Percentiles rank a stretch among this genome's conserved stretches.
phyloP scores from a whole-genome alignment of 2,888 invertebrate genomes.

The Pogonocherus hispidulus region DNA sequence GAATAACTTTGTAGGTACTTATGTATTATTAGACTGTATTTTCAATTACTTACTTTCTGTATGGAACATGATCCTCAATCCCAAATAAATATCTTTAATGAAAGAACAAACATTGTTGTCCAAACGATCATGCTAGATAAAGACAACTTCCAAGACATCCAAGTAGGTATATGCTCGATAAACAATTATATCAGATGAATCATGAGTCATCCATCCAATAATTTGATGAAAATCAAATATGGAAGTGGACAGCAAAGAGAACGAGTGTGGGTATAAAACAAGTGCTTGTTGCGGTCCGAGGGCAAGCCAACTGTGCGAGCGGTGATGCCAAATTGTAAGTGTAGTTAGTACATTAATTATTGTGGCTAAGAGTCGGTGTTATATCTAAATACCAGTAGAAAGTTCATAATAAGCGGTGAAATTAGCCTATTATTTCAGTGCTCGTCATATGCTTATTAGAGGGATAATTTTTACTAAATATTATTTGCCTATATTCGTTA shows the following conservation, averaged over 20 bases:
- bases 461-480: too few relatives aligned
- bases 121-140: not conserved
- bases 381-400: not conserved
- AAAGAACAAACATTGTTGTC: too few relatives aligned
- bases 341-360: not conserved
- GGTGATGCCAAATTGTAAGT: not conserved
- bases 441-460: too few relatives aligned
- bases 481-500: too few relatives aligned
- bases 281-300: slow-evolving; percentile 21
- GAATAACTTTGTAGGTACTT: too few relatives aligned
- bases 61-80: too few relatives aligned
- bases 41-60: too few relatives aligned
- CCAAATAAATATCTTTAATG: too few relatives aligned
- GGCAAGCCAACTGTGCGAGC: slow-evolving; percentile 25
- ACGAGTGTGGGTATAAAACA: slow-evolving; percentile 26
- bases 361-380: not conserved
- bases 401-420: not conserved
- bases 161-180: not conserved
- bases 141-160: not conserved
- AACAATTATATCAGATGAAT: slow-evolving; percentile 25
- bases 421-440: too few relatives aligned
- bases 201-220: slow-evolving; percentile 12
- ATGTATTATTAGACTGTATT: too few relatives aligned
- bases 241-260: slow-evolving; percentile 21
- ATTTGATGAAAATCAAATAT: slow-evolving; percentile 29